Evolutionary conservation across 2,797 vertebrate species (phyloP), one percentile per base, ranked within the genome.

Genomic region (Lepus townsendii): DNA sequence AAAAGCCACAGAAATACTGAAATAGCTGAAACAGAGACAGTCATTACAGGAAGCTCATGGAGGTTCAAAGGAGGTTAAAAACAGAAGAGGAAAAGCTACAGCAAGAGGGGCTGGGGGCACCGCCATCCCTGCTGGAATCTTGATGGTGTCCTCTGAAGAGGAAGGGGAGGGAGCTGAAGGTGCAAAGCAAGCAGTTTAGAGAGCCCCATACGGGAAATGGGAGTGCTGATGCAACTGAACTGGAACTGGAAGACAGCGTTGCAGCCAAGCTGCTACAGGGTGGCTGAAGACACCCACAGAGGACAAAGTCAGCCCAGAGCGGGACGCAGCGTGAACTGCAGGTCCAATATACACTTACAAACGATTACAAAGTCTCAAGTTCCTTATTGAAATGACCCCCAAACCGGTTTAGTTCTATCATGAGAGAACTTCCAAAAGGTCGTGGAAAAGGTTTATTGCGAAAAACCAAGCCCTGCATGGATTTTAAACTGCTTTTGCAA

Each of bases 191-290:
- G 68, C 95, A 90, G 75, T 27, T 0, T 0, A 60, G 91, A 89
- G 4, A 1, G 35, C 84, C 93, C 95, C 93, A 96, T 97, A 97
- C 97, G 98, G 98, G 98, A 98, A 98, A 87, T 84, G 22, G 47
- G 71, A 94, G 80, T 92, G 91, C 1, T 5, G 83, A 66, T 62
- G 30, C 87, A 87, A 93, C 94, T 57, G 90, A 97, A 96, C 72
- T 73, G 38, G 50, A 62, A 35, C 24, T 38, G 94, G 89, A 95
- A 66, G 84, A 78, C 8, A 66, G 35, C 63, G 50, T 71, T 22
- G 68, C 52, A 26, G 75, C 65, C 50, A 83, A 93, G 88, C 80
- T 69, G 88, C 80, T 69, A 30, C 42, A 17, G 66, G 60, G 75
- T 32, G 50, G 19, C 26, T 13, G 20, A 69, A 77, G 75, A 78